phyloP scores from a whole-genome alignment of 1,140 invertebrate genomes.

The Hermatobates lingyangjiaoensis region DNA sequence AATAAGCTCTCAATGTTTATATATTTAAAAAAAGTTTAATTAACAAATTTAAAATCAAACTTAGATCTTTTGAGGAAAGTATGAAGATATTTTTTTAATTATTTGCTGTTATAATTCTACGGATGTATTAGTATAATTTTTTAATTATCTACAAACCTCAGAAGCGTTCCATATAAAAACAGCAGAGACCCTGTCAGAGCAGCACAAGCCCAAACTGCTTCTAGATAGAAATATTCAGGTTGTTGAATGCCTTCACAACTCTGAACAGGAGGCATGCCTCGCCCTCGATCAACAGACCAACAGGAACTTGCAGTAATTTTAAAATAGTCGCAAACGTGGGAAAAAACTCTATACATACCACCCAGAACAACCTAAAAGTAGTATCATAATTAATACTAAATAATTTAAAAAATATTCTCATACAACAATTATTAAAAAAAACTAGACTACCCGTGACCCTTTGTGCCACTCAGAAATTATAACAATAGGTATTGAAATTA shows the following conservation, averaged over 20 bases:
- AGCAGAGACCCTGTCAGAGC: slow-evolving; percentile 38
- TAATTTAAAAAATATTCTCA: no score
- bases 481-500: no score
- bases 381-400: slow-evolving; percentile 9
- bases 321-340: slow-evolving; percentile 22
- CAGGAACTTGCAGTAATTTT: slow-evolving; percentile 28
- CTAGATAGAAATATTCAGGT: slow-evolving; percentile 55
- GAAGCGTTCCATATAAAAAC: slow-evolving; percentile 37
- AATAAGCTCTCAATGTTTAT: no score
- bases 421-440: no score
- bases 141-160: slow-evolving; percentile 27
- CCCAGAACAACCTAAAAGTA: slow-evolving; percentile 38
- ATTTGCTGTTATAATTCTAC: no score
- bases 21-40: no score
- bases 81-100: no score
- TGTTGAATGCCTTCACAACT: slow-evolving; percentile 63
- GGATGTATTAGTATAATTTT: no score
- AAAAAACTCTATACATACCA: slow-evolving; percentile 31
- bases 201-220: slow-evolving; percentile 43
- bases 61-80: no score
- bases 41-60: no score
- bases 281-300: slow-evolving; percentile 41
- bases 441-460: no score
- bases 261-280: slow-evolving; percentile 36
- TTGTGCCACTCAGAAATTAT: no score